Conservation (phyloP, 1,140 invertebrate genomes). For the Drosophila persimilis region DNA sequence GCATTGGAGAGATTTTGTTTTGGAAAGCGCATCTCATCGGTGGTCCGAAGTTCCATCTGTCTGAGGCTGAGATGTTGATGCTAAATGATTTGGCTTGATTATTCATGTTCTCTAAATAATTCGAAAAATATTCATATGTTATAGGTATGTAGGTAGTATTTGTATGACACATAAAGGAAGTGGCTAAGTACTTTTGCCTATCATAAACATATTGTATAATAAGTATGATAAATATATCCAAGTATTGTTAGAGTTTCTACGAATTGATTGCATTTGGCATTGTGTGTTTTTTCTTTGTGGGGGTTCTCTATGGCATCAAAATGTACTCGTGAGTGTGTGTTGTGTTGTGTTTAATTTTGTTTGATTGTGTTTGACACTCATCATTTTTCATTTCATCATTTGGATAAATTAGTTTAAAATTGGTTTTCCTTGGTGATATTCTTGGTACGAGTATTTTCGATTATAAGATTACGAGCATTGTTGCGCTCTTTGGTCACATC, state of each 20-base stretch:
- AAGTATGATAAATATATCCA: slow-evolving; percentile 10
- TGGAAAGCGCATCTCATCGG: too few relatives aligned
- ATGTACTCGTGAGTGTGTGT: slow-evolving; percentile 7
- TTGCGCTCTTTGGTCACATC: slow-evolving; percentile 55
- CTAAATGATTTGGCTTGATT: slow-evolving; percentile 9
- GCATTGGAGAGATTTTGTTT: too few relatives aligned
- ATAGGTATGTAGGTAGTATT: background rate
- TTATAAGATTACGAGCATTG: slow-evolving; percentile 15
- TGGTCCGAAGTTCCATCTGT: too few relatives aligned
- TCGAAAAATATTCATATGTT: slow-evolving; percentile 30
- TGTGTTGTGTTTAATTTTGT: slow-evolving; percentile 11
- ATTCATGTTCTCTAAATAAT: slow-evolving; percentile 15
- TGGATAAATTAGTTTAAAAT: slow-evolving; percentile 52
- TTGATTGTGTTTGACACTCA: slow-evolving; percentile 60
- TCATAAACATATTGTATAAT: slow-evolving; percentile 21
- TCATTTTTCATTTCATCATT: slow-evolving; percentile 28
- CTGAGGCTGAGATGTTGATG: background rate
- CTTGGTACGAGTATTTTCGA: slow-evolving; percentile 8
- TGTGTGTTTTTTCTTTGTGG: slow-evolving; percentile 15
- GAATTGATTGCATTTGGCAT: slow-evolving; percentile 63
- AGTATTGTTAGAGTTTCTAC: slow-evolving; percentile 23
- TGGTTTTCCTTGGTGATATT: slow-evolving; percentile 12
- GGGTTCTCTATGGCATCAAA: too few relatives aligned
- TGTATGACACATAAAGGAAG: slow-evolving; percentile 6
- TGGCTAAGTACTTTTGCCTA: slow-evolving; percentile 15